Evolutionary conservation across 2,113 vertebrate species (phyloP).

Genomic region (Hyperopisus bebe): DNA sequence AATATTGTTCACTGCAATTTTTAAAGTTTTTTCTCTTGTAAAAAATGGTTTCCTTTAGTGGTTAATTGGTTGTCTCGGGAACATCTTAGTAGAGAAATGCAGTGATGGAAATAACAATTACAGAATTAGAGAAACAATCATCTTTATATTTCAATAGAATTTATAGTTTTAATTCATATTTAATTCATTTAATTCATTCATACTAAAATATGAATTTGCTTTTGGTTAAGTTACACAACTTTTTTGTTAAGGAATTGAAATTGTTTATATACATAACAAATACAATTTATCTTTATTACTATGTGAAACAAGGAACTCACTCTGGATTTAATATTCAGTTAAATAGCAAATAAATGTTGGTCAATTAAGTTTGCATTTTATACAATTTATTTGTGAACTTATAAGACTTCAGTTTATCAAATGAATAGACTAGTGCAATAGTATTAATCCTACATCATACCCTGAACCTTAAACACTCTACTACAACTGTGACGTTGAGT

Average conservation of each 20-base stretch:
- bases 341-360: neutral
- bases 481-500: neutral
- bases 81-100: slow-evolving; percentile 37
- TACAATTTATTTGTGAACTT: neutral
- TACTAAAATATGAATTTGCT: slow-evolving; percentile 34
- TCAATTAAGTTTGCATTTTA: neutral
- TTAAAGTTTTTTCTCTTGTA: slow-evolving; percentile 10
- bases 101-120: slow-evolving; percentile 48
- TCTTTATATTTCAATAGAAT: slow-evolving; percentile 42
- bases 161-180: slow-evolving; percentile 47
- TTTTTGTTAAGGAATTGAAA: slow-evolving; percentile 28
- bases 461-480: neutral
- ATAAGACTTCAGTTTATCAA: neutral
- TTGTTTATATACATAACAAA: slow-evolving; percentile 27
- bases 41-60: neutral
- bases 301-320: neutral
- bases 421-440: neutral
- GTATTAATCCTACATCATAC: neutral
- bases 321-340: neutral
- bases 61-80: neutral
- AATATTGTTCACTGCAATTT: neutral
- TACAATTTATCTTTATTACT: neutral
- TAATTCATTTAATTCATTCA: slow-evolving; percentile 36
- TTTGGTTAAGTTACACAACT: slow-evolving; percentile 32
- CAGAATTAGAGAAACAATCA: too few relatives aligned